phyloP scores from a whole-genome alignment of 1,140 invertebrate genomes.

The Trachymyrmex cornetzi region DNA sequence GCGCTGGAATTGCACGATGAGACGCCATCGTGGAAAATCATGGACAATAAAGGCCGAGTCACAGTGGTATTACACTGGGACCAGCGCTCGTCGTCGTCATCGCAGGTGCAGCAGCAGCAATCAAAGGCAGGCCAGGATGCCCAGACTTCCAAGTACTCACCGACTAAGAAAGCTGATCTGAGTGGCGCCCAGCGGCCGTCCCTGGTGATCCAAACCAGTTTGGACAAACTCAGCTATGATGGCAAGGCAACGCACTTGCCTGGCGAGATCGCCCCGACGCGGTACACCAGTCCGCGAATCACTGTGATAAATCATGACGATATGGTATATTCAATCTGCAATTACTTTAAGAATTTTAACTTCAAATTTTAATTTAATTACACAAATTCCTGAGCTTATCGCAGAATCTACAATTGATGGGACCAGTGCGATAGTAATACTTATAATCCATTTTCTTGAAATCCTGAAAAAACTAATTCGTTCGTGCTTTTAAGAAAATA shows the following conservation, averaged over 20 bases:
- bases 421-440: neutral
- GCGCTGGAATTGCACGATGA: constrained; percentile 97
- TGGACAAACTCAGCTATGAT: constrained; percentile 89
- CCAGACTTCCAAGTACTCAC: constrained; percentile 88
- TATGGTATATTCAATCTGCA: constrained; percentile 79
- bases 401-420: neutral
- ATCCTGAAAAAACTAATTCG: neutral
- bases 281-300: constrained; percentile 93
- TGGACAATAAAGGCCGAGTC: constrained; percentile 97
- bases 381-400: neutral
- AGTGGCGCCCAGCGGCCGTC: constrained; percentile 88
- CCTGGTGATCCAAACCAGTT: constrained; percentile 92
- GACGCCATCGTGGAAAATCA: constrained; percentile 98
- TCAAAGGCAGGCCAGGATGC: constrained; percentile 83
- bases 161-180: constrained; percentile 88
- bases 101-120: constrained; percentile 86
- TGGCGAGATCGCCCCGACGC: constrained; percentile 86
- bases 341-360: neutral
- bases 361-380: neutral
- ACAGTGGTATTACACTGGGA: constrained; percentile 97
- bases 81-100: constrained; percentile 90
- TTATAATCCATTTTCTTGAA: constrained; percentile 4
- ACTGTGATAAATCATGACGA: constrained; percentile 96
- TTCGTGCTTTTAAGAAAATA: constrained; percentile 20
- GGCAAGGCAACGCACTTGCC: constrained; percentile 81